Evolutionary conservation across 2,888 invertebrate species (phyloP).

Genomic region (Dolichomitus sp.): DNA sequence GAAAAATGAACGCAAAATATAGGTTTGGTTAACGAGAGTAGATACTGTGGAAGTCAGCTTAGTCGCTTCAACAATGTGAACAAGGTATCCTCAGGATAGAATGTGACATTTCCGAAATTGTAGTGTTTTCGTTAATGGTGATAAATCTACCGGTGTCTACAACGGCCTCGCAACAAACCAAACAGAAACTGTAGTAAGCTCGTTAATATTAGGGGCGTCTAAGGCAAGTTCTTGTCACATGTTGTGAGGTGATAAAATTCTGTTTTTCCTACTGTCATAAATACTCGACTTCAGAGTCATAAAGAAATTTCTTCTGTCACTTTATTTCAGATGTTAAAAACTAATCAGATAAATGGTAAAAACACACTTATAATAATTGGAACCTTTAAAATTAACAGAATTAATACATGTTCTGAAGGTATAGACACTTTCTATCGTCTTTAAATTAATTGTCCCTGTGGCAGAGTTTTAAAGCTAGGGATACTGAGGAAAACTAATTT

Average conservation of each 20-base stretch:
- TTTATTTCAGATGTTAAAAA: background rate
- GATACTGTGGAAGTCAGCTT: background rate
- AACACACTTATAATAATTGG: background rate
- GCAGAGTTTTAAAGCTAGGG: background rate
- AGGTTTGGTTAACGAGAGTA: conserved; percentile 1
- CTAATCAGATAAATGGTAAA: background rate
- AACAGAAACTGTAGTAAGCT: conserved; percentile 3
- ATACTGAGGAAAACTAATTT: background rate
- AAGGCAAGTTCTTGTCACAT: background rate
- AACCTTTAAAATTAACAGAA: background rate
- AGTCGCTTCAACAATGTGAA: background rate
- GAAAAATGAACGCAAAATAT: background rate
- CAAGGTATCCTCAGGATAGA: background rate
- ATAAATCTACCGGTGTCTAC: background rate
- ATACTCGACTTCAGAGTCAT: too few relatives aligned
- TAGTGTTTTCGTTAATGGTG: background rate
- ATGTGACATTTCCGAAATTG: background rate
- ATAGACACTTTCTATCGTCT: background rate
- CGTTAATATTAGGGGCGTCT: background rate
- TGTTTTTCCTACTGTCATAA: background rate
- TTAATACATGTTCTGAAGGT: background rate
- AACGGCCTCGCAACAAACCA: background rate
- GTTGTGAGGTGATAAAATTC: background rate
- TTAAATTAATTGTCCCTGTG: background rate
- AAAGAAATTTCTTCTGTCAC: too few relatives aligned